These are phyloP conservation scores for Tragelaphus buxtoni DNA, from an alignment of 2,113 vertebrate species.

Conservation along the genomic window DNA sequence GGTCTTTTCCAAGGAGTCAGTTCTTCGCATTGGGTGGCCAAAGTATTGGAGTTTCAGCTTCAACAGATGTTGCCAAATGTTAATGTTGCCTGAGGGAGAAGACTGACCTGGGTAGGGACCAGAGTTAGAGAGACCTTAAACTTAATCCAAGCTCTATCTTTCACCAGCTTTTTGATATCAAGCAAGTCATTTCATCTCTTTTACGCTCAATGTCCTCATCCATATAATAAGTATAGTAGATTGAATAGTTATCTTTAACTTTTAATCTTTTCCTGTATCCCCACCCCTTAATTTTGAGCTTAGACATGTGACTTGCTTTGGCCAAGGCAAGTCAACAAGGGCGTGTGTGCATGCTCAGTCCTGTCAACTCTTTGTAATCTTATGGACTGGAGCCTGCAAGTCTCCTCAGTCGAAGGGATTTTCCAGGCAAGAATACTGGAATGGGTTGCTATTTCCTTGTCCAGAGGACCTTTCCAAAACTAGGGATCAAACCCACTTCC, in stretches of 20 bases:
- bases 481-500: background rate
- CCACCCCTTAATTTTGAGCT: background rate
- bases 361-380: background rate
- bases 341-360: background rate
- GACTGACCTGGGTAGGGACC: background rate
- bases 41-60: background rate
- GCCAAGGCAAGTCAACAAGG: background rate
- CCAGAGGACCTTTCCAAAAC: background rate
- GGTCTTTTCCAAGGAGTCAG: background rate
- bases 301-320: background rate
- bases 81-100: background rate
- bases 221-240: background rate
- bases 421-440: background rate
- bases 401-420: background rate
- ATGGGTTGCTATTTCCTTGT: background rate
- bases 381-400: background rate
- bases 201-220: background rate
- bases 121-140: background rate
- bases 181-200: background rate
- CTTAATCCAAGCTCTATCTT: background rate
- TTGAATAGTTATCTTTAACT: background rate
- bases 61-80: background rate
- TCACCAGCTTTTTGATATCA: background rate
- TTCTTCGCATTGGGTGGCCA: background rate
- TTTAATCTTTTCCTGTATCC: background rate